Evolutionary conservation across 2,113 vertebrate species (phyloP).

Genomic region (Rafetus swinhoei): DNA sequence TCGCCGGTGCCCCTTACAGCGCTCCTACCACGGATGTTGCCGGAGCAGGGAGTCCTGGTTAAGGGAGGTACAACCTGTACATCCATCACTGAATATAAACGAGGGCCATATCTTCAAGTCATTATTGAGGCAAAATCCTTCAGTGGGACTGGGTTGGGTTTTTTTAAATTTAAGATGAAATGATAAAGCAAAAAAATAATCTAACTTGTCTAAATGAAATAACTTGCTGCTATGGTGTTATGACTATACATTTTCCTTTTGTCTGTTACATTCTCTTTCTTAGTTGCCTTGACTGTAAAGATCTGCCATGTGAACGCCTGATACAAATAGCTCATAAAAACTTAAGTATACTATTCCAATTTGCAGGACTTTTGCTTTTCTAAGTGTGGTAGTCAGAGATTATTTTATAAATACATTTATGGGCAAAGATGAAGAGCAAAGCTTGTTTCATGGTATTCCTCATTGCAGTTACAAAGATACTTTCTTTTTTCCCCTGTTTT

Average conservation of each 20-base stretch:
- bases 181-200: constrained; percentile 18
- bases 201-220: constrained; percentile 12
- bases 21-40: too few relatives aligned
- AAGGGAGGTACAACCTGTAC: background rate
- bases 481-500: constrained; percentile 18
- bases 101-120: background rate
- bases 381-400: background rate
- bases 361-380: constrained; percentile 38
- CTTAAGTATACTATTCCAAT: constrained; percentile 15
- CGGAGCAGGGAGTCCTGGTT: too few relatives aligned
- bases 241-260: background rate
- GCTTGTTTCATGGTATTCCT: constrained; percentile 14
- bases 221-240: background rate
- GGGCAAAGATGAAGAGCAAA: constrained; percentile 37
- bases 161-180: background rate
- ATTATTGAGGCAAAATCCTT: background rate
- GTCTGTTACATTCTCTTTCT: background rate
- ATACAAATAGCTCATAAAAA: constrained; percentile 54
- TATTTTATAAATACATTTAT: constrained; percentile 20
- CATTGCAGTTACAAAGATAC: constrained; percentile 21
- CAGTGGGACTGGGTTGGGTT: background rate
- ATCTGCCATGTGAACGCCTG: constrained; percentile 28
- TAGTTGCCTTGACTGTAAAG: constrained; percentile 13
- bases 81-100: background rate
- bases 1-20: too few relatives aligned